phyloP scores from a whole-genome alignment of 2,888 invertebrate genomes.

The Empis livida region DNA sequence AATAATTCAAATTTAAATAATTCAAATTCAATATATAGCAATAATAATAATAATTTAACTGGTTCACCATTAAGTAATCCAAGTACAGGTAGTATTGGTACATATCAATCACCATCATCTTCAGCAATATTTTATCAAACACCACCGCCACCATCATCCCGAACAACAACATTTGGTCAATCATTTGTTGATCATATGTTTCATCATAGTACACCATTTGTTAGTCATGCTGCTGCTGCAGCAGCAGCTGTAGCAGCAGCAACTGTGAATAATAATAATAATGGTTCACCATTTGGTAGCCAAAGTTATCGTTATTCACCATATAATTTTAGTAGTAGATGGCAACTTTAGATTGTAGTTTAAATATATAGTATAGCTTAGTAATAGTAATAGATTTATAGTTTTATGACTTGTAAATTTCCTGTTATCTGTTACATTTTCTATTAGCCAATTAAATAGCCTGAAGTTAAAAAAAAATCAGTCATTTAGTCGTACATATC shows the following conservation, averaged over 20 bases:
- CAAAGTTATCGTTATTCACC: conserved; percentile 35
- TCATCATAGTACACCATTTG: conserved; percentile 36
- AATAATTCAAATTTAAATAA: conserved; percentile 7
- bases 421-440: too few species aligned
- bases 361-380: too few species aligned
- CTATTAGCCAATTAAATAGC: too few species aligned
- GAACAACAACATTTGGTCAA: background rate
- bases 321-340: conserved; percentile 34
- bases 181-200: conserved; percentile 33
- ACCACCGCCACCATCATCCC: conserved; percentile 28
- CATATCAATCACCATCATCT: conserved; percentile 24
- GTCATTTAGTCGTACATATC: too few species aligned
- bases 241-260: conserved; percentile 26
- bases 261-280: conserved; percentile 24
- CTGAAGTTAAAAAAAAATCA: too few species aligned
- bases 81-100: conserved; percentile 20
- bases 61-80: conserved; percentile 28
- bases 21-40: background rate
- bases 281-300: conserved; percentile 30
- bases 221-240: conserved; percentile 28
- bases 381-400: too few species aligned
- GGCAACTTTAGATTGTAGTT: conserved; percentile 25
- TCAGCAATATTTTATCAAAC: conserved; percentile 34
- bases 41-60: conserved; percentile 18
- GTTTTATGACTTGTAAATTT: too few species aligned